Evolutionary conservation across 1,140 invertebrate genomes (phyloP).

Genomic region (Bombus haemorrhoidalis): DNA sequence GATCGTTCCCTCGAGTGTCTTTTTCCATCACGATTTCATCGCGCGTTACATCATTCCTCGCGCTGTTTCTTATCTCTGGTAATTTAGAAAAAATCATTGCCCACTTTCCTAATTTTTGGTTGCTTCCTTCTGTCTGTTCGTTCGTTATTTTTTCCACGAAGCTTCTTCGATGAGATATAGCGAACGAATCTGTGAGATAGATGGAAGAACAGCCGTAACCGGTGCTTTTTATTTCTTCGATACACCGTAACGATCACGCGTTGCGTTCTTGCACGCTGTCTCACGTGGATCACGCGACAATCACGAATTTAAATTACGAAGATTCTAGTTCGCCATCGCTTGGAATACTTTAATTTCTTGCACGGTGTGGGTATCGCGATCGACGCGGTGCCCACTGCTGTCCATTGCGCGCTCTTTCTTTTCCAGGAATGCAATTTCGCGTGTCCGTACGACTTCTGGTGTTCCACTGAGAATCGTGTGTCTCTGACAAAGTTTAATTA

Average conservation of each 20-base stretch:
- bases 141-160: no score
- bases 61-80: no score
- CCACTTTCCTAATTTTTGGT: no score
- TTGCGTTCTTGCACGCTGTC: conserved; percentile 31
- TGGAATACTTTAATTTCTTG: conserved; percentile 46
- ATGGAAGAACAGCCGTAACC: neutral
- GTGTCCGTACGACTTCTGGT: neutral
- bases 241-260: conserved; percentile 8
- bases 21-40: neutral
- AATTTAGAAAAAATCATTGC: neutral
- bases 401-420: no score
- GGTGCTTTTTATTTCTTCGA: neutral
- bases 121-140: neutral
- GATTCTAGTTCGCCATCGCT: conserved; percentile 17
- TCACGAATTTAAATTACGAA: conserved; percentile 32
- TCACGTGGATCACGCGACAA: conserved; percentile 22
- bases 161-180: neutral
- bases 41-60: neutral
- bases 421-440: conserved; percentile 11
- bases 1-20: neutral
- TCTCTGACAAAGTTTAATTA: neutral
- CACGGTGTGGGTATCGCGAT: conserved; percentile 27
- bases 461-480: neutral
- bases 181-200: neutral
- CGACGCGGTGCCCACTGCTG: neutral